A percentile compares a stretch with the other conserved stretches of the same genome.
Conservation (phyloP, 2,797 vertebrate species). For the Takifugu rubripes region DNA sequence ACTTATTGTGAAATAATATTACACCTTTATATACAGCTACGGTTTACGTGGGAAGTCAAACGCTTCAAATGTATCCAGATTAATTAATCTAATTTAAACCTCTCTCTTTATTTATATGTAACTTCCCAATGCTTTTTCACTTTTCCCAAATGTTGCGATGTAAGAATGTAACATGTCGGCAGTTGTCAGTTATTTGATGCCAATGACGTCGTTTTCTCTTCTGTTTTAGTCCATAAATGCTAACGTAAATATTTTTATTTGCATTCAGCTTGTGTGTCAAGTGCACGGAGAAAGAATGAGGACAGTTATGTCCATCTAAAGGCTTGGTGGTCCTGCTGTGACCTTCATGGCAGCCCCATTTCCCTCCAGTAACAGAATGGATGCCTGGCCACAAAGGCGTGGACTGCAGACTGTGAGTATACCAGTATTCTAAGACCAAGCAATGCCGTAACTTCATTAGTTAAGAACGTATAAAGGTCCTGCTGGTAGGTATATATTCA, state of each 20-base stretch:
- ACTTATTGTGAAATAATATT: too few relatives aligned
- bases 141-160: slow-evolving; percentile 1
- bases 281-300: slow-evolving; percentile 51
- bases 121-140: background rate
- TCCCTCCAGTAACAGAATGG: slow-evolving; percentile 73
- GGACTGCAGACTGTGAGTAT: slow-evolving; percentile 78
- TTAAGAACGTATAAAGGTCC: background rate
- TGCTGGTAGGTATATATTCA: background rate
- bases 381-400: slow-evolving; percentile 77
- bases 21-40: background rate
- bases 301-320: slow-evolving; percentile 35
- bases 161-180: slow-evolving; percentile 13
- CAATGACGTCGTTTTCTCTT: background rate
- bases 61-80: background rate
- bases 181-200: background rate
- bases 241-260: slow-evolving; percentile 10
- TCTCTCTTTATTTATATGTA: slow-evolving; percentile 1
- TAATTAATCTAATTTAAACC: background rate
- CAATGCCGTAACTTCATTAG: background rate
- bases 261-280: slow-evolving; percentile 33
- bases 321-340: slow-evolving; percentile 60
- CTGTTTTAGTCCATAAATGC: background rate
- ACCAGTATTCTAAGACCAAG: background rate
- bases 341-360: slow-evolving; percentile 64
- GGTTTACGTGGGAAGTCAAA: background rate